Evolutionary conservation across 2,113 vertebrate genomes (phyloP), one percentile per base, ranked within the genome.

Genomic region (Nestor notabilis): DNA sequence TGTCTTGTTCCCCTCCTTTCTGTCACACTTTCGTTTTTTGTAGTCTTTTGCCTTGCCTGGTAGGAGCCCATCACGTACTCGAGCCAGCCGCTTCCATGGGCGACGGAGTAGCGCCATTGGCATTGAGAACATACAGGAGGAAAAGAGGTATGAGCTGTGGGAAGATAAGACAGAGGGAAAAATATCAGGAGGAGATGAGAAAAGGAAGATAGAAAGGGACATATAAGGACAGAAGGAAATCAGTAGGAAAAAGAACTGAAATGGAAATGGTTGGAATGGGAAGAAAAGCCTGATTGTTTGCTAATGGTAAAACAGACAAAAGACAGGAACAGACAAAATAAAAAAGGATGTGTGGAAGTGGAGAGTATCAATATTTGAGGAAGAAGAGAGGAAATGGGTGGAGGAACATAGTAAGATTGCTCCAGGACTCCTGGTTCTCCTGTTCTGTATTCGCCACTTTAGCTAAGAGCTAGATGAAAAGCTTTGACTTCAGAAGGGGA

Each of bases 71-170:
- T 97, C 97, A 53, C 96, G 95, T 61, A 94, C 96, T 81, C 97
- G 97, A 95, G 95, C 95, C 89, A 96, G 96, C 90, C 93, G 97
- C 60, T 97, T 99, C 97, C 99, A 98, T 39, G 99, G 98, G 63
- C 98, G 99, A 25, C 98, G 99, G 92, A 99, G 99, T 97, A 99
- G 99, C 83, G 99, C 99, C 82, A 99, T 99, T 74, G 99, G 99
- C 89, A 99, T 99, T 79, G 99, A 99, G 96, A 99, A 99, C 97
- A 99, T 99, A 97, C 99, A 99, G 97, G 99, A 99, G 90, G 99
- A 99, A 97, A 99, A 98, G 97, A 99, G 99, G 99, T 99, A 97
- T 53, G 96, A 89, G 75, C 47, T 6, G 4, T 68, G 94, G 58
- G 55, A 85, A 84, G 58, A 44, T 15, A 17, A 93, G 82, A 63